phyloP scores from a whole-genome alignment of 2,888 invertebrate species.

The Bruchidius siliquastri region DNA sequence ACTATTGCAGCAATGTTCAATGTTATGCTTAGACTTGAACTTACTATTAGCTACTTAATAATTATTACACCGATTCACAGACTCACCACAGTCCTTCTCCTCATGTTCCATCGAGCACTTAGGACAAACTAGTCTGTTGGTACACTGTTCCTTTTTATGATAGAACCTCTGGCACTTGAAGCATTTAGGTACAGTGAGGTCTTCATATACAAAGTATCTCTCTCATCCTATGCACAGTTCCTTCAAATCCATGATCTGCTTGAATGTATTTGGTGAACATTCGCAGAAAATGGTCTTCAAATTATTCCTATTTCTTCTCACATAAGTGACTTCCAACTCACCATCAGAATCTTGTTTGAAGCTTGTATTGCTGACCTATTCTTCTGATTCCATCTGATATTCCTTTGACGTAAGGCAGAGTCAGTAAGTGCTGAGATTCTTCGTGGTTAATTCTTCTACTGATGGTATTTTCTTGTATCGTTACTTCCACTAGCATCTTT shows the following conservation, averaged over 20 bases:
- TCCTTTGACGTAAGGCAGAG: too few relatives aligned
- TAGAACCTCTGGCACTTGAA: background rate
- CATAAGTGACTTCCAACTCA: too few relatives aligned
- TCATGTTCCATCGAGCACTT: background rate
- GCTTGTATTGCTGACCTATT: too few relatives aligned
- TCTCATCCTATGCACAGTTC: background rate
- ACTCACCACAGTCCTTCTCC: background rate
- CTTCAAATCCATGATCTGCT: background rate
- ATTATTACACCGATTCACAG: background rate
- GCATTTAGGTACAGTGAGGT: background rate
- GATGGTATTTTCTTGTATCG: too few relatives aligned
- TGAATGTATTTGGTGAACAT: background rate
- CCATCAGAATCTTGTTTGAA: too few relatives aligned
- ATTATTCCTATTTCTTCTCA: too few relatives aligned
- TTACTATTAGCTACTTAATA: background rate
- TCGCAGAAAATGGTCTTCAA: background rate
- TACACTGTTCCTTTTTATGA: background rate
- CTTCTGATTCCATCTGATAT: too few relatives aligned
- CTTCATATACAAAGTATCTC: background rate
- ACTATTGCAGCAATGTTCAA: background rate
- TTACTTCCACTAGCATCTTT: too few relatives aligned
- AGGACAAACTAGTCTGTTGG: constrained; percentile 1
- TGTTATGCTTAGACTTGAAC: background rate
- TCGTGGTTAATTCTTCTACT: too few relatives aligned
- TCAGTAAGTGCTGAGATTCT: too few relatives aligned